These are phyloP conservation scores for Zaprionus nigranus DNA, from an alignment of 1,140 invertebrate genomes.

Conservation along the genomic window DNA sequence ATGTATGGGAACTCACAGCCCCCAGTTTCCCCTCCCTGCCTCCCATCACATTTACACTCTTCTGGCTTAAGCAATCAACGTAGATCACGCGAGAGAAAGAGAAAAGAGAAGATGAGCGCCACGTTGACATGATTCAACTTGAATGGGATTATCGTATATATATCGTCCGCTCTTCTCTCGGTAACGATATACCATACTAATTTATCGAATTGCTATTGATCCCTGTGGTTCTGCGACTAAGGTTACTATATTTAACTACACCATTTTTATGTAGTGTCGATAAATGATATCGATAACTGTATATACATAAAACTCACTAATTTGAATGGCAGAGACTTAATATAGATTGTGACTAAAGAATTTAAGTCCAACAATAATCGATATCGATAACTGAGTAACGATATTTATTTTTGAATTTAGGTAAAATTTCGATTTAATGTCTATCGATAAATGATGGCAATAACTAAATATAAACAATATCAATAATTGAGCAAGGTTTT, in stretches of 20 bases:
- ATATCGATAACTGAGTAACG: neutral
- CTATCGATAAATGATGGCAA: neutral
- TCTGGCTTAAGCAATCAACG: neutral
- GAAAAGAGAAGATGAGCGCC: neutral
- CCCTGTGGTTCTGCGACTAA: too few species aligned
- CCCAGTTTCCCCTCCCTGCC: neutral
- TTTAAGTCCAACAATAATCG: too few species aligned
- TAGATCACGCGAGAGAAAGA: neutral
- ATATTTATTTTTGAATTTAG: too few species aligned
- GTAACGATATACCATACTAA: neutral
- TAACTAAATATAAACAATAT: too few species aligned
- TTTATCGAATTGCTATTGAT: neutral
- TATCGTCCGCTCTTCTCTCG: neutral
- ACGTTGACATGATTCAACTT: neutral
- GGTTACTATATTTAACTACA: too few species aligned
- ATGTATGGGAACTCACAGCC: slow-evolving; percentile 37
- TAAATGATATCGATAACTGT: too few species aligned
- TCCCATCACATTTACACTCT: neutral
- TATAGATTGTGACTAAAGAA: too few species aligned
- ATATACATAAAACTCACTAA: too few species aligned
- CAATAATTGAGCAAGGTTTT: neutral
- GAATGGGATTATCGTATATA: too few species aligned
- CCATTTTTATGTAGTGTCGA: too few species aligned
- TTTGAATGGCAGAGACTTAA: too few species aligned
- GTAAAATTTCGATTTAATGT: neutral